phyloP scores from a whole-genome alignment of 1,140 invertebrate species.

The Lysiphlebus fabarum region DNA sequence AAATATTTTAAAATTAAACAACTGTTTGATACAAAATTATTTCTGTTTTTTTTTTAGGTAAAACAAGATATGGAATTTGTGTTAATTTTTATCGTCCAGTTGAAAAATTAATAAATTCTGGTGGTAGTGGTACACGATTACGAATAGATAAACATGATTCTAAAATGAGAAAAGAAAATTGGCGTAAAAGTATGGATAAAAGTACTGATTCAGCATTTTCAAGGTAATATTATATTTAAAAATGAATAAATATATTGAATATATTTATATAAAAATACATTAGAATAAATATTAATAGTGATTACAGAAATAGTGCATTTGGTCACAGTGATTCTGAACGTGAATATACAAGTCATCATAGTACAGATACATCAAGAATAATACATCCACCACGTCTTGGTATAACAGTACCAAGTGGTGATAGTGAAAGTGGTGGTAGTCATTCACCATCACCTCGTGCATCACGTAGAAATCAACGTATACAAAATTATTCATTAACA shows the following conservation, averaged over 20 bases:
- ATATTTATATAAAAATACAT: background rate
- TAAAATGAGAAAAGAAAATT: constrained; percentile 75
- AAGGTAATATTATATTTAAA: constrained; percentile 62
- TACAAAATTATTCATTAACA: constrained; percentile 88
- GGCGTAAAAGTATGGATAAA: constrained; percentile 85
- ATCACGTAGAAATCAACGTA: constrained; percentile 73
- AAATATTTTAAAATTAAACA: background rate
- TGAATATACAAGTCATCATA: constrained; percentile 68
- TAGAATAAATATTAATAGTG: constrained; percentile 62
- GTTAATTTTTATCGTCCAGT: constrained; percentile 97
- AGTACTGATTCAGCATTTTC: constrained; percentile 89
- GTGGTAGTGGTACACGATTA: constrained; percentile 34
- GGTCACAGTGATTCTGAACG: constrained; percentile 84
- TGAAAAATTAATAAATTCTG: constrained; percentile 57
- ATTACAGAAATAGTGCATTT: constrained; percentile 85
- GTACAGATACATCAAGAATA: constrained; percentile 59
- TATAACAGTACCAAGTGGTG: constrained; percentile 67
- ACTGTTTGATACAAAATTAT: background rate
- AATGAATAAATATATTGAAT: constrained; percentile 15
- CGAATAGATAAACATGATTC: constrained; percentile 59
- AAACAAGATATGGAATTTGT: constrained; percentile 91
- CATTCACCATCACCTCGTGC: constrained; percentile 81
- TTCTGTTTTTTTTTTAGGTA: constrained; percentile 55
- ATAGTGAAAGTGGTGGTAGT: constrained; percentile 83
- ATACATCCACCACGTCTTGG: constrained; percentile 60